A percentile compares a stretch with the other conserved stretches of the same genome.
Evolutionary conservation across 2,797 vertebrate genomes (phyloP).

Genomic region (Pachyuromys duprasi): DNA sequence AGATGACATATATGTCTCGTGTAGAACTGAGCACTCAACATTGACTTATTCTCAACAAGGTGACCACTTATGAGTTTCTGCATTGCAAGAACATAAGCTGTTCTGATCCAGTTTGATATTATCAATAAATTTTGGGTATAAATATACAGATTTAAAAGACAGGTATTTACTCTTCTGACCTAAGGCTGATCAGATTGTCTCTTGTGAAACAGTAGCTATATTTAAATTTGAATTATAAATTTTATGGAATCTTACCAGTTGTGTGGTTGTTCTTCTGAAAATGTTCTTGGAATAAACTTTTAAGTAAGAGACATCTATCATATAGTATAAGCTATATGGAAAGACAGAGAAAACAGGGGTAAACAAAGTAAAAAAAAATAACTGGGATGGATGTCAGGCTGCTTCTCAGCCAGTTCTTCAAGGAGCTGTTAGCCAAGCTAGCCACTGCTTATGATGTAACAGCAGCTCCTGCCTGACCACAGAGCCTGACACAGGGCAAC

Average conservation of each 20-base stretch:
- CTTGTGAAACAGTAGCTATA: not conserved
- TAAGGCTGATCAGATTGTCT: not conserved
- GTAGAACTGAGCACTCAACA: no score
- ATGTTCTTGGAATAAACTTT: not conserved
- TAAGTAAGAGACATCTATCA: not conserved
- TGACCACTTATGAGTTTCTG: not conserved
- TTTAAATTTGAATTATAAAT: not conserved
- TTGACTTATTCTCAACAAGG: not conserved
- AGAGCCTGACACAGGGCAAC: not conserved
- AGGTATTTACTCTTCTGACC: not conserved
- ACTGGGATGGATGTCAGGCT: accelerated
- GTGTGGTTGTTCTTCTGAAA: not conserved
- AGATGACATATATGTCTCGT: not conserved
- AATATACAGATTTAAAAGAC: not conserved
- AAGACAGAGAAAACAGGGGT: not conserved
- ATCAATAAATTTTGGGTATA: not conserved
- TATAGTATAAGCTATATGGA: not conserved
- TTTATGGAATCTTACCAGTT: not conserved
- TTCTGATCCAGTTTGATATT: not conserved
- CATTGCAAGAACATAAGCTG: not conserved
- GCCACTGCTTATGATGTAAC: accelerated
- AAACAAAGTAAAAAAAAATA: not conserved
- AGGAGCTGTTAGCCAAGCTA: not conserved
- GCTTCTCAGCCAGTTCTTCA: no score
- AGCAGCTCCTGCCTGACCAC: not conserved